Evolutionary conservation across 53 echinoderm and acorn worm species (phyloP), one percentile per base, ranked within the genome.

Genomic region (Echinometra lucunter): DNA sequence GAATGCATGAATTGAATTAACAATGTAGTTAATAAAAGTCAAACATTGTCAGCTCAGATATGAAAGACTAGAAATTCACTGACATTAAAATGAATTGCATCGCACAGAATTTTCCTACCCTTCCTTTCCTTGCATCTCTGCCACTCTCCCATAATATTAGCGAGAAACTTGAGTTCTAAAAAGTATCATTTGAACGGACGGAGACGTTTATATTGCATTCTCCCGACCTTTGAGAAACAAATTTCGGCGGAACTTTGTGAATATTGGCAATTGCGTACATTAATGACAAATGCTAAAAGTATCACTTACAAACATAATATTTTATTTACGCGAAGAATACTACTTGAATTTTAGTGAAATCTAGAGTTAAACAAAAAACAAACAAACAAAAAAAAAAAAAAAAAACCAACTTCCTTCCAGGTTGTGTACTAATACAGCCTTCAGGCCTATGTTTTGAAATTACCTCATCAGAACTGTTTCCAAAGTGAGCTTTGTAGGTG

Each of bases 391-490:
- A n/a, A n/a, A n/a, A n/a, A n/a, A n/a, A n/a, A n/a, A n/a, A n/a
- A n/a, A n/a, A n/a, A n/a, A 63, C 23, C 17, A 63, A 63, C 63
- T 63, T 12, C 63, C 63, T 63, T 63, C 53, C n/a, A n/a, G n/a
- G 53, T 63, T 4, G 6, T 25, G 6, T 63, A 4, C 6, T 27
- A 23, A 27, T 32, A 69, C 13, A 69, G 32, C 30, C 38, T 42
- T 35, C 15, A 40, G 30, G 38, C 38, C 7, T 78, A 0, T 5
- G 21, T 44, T 34, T n/a, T 72, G 42, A 40, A 78, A 8, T 78
- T 83, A 94, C 94, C 94, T 94, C 66, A n/a, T 82, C 58, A 5
- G 94, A 57, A 8, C 15, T 37, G 45, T 94, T 94, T 66, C 45
- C 40, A 66, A 94, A 94, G 27, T 66, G 58, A 40, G 66, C 85